Base-by-base conservation (phyloP, 2,888 invertebrate species). In the Selenia dentaria region DNA sequence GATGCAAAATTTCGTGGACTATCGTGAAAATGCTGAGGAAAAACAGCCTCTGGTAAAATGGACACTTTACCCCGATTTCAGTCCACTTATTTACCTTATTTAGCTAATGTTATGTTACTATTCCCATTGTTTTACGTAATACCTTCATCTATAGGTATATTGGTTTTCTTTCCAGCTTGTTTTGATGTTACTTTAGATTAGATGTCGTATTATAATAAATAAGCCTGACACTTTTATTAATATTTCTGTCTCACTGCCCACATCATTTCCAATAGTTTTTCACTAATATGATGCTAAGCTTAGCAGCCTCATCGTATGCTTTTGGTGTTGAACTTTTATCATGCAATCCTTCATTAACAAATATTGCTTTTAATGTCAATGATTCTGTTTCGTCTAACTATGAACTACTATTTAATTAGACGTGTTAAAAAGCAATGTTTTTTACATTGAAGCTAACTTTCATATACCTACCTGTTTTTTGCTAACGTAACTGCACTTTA, bases 1-100 rank as follows among this genome's bases (percentile, higher is more conserved):
- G 95, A 94, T 94, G 93, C 94, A 95, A 93, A 93, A 95, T 92
- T 93, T 95, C 94, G 95, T 95, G 95, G 96, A 96, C 93, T 96
- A 95, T 94, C 95, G 94, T 93, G 95, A 96, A 92, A 94, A 95
- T 88, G 94, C 95, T 91, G 96, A 96, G 94, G 96, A 96, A 93
- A 95, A 95, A 92, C 94, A 96, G 89, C 96, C 96, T 93, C 94
- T 96, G 96, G 96, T 97, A 95, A 94, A 93, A 89, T 72, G 78
- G 80, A 80, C 73, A 69, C 67, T 64, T 74, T 78, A 74, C 79
- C 83, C 83, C 78, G 74, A 69, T 79, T 68, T 70, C 66, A 83
- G 80, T 84, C 85, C 83, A 83, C 76, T 77, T 74, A 74, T 76
- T 72, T 79, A 77, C 74, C 71, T 74, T 75, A 75, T 76, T 73